These are phyloP conservation scores for Zaprionus bogoriensis DNA, from an alignment of 2,888 invertebrate genomes.

Conservation along the genomic window DNA sequence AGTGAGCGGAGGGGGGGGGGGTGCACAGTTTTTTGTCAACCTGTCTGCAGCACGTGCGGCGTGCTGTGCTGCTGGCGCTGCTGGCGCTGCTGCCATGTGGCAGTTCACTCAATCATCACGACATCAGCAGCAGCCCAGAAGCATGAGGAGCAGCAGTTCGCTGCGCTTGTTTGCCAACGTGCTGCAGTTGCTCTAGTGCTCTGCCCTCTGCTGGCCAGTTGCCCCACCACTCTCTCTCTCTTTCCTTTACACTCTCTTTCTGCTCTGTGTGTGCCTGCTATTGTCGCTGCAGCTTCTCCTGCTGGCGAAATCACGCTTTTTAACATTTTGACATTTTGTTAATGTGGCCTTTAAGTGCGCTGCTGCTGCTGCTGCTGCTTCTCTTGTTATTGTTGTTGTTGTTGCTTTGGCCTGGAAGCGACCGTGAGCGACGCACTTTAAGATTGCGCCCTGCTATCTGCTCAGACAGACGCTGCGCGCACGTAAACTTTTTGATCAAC, in stretches of 20 bases:
- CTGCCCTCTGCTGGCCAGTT: background rate
- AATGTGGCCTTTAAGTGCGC: conserved; percentile 67
- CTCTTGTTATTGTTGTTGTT: conserved; percentile 61
- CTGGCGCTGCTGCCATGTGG: conserved; percentile 56
- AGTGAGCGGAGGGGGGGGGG: conserved; percentile 6
- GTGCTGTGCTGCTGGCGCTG: conserved; percentile 23
- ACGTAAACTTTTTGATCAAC: conserved; percentile 61
- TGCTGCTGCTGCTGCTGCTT: conserved; percentile 8
- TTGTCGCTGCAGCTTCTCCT: conserved; percentile 35
- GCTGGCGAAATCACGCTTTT: conserved; percentile 67
- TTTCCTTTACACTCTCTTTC: background rate
- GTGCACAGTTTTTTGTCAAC: conserved; percentile 77
- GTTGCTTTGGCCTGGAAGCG: background rate
- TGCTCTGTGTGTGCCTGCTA: conserved; percentile 14
- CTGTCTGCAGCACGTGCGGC: conserved; percentile 77
- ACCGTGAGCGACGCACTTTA: background rate
- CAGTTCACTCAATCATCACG: conserved; percentile 78
- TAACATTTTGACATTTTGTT: conserved; percentile 76
- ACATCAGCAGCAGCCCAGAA: conserved; percentile 44
- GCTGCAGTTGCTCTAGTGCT: background rate
- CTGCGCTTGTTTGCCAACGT: conserved; percentile 68
- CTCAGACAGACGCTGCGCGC: background rate
- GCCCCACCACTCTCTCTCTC: background rate
- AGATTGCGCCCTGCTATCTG: background rate
- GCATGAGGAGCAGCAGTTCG: no score